Base-by-base conservation (phyloP, 2,797 vertebrate genomes). In the Hoplostethus atlanticus region DNA sequence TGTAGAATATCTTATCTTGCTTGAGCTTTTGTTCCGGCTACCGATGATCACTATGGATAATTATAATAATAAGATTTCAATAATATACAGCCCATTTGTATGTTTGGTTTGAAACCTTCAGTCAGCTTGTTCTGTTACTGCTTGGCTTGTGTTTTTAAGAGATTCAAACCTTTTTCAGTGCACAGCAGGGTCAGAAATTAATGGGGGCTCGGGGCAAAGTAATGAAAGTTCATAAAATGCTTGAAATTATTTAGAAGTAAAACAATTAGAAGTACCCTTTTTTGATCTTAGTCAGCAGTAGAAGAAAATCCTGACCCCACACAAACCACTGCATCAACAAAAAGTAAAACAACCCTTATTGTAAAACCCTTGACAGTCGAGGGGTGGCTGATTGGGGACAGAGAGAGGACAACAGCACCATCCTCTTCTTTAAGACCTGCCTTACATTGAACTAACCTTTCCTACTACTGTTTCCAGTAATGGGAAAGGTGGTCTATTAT, bases 101-200 rank as follows among this genome's bases (percentile, higher is more conserved):
- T 59, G 54, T 69, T 52, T 51, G 47, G 36, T 59, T 68, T 50
- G 36, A 69, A 52, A 15, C 52, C 10, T 68, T 15, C 48, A n/a
- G n/a, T 68, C 54, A 71, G 73, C 70, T 56, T 65, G 64, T 46
- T 77, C 38, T 83, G 21, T 56, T 58, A 64, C 64, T 34, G 66
- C 52, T 79, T 83, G 64, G 64, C 48, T 83, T 84, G 28, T 83
- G 71, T 77, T 73, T 82, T 78, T 77, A 63, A 69, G 67, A 75
- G 48, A 74, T 76, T 60, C 6, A 68, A 12, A 40, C 31, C 71
- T 80, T 54, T 71, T 54, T 13, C 10, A 50, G 28, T 53, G 3
- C 30, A 40, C 6, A 38, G 31, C 10, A 30, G 6, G 10, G 25
- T 36, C 5, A 30, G 21, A 71, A n/a, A 38, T 50, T 4, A 48